These are phyloP conservation scores for Plagodis dolabraria DNA, from an alignment of 2,888 invertebrate species.

Conservation along the genomic window DNA sequence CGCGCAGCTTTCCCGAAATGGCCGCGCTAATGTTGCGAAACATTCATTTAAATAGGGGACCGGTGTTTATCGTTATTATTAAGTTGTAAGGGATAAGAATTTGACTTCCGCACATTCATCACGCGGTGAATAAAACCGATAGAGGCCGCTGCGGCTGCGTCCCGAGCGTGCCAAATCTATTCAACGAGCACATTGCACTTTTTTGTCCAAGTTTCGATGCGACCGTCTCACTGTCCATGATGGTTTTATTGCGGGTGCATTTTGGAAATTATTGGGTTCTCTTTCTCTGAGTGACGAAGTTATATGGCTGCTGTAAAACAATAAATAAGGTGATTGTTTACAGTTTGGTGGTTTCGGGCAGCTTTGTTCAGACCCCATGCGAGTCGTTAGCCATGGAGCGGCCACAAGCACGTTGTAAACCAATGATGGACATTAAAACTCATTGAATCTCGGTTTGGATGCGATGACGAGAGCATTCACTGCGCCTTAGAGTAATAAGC, in stretches of 20 bases:
- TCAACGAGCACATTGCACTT: conserved; percentile 53
- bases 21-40: conserved; percentile 75
- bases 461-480: conserved; percentile 57
- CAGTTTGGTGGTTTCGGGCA: conserved; percentile 61
- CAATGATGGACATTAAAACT: conserved; percentile 64
- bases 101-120: conserved; percentile 79
- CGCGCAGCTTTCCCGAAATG: conserved; percentile 72
- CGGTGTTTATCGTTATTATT: conserved; percentile 79
- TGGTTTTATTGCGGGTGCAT: conserved; percentile 79
- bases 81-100: conserved; percentile 74
- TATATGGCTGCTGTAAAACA: conserved; percentile 80
- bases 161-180: conserved; percentile 73
- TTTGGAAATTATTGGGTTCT: conserved; percentile 67
- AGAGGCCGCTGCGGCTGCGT: conserved; percentile 44
- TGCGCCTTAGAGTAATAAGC: conserved; percentile 48
- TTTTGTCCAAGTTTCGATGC: conserved; percentile 41
- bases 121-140: conserved; percentile 58
- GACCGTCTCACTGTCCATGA: conserved; percentile 65
- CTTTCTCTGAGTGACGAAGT: conserved; percentile 67
- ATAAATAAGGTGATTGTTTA: conserved; percentile 79
- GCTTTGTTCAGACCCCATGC: conserved; percentile 67
- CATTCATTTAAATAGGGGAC: conserved; percentile 75
- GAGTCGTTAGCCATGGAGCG: conserved; percentile 61
- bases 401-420: conserved; percentile 48
- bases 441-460: conserved; percentile 61